Base-by-base conservation (phyloP, 2,797 vertebrate species). In the Chanos chanos region DNA sequence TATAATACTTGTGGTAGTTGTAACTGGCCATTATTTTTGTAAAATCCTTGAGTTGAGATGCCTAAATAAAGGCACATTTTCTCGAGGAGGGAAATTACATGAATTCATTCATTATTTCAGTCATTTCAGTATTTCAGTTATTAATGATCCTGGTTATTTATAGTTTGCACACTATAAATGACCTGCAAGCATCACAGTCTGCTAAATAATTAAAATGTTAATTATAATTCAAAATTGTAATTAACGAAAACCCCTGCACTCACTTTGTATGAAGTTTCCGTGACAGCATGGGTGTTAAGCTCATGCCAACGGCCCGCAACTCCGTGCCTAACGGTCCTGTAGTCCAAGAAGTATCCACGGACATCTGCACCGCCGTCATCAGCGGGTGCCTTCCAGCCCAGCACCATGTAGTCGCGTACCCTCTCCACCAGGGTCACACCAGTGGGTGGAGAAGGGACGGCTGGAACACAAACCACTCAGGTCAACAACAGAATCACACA, bases 261-360 rank as follows among this genome's bases (percentile, higher is more conserved):
- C 81, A 96, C 97, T 87, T 94, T 94, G 77, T 93, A 99, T n/a
- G 92, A 87, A 56, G 89, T 88, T 7, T 90, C 87, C 25, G 87
- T 91, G 57, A 97, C 7, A 1, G 92, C 88, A 79, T 95, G 87
- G 47, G 85, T 68, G 77, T 99, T 95, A 81, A 93, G 82, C 80
- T 98, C 96, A 60, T 88, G 92, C 97, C 97, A 99, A 69, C 89
- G 88, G 57, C 93, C 91, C 50, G 85, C 78, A 25, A 84, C 78
- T 3, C 79, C 88, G 50, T 84, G 88, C 62, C 92, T 85, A 47
- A 99, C 89, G 4, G 92, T 93, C 47, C 94, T 91, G 54, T 93
- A 96, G 84, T 96, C 95, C 74, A 99, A 89, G 1, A 93, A 99
- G 80, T 97, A 99, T 51, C 97, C 97, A 0, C 89, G 92, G 73